These are phyloP conservation scores for Crotalus tigris DNA, from an alignment of 2,113 vertebrate genomes.

Conservation along the genomic window DNA sequence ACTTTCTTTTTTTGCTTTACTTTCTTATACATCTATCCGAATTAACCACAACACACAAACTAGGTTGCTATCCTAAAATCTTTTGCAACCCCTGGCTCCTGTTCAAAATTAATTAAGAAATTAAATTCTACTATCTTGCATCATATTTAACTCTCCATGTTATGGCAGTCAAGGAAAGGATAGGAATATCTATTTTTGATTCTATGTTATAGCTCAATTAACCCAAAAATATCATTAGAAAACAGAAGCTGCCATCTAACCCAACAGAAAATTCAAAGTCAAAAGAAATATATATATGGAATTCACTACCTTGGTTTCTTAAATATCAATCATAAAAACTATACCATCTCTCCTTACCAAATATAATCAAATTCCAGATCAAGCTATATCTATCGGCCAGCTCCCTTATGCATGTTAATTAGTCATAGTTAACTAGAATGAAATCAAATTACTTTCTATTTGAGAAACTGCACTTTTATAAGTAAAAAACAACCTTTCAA, in stretches of 20 bases:
- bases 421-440: slow-evolving; percentile 13
- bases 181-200: neutral
- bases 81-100: neutral
- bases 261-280: neutral
- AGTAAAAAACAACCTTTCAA: slow-evolving; percentile 36
- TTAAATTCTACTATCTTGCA: neutral
- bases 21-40: neutral
- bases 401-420: slow-evolving; percentile 34
- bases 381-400: slow-evolving; percentile 8
- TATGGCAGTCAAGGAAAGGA: neutral
- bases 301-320: neutral
- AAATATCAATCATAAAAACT: neutral
- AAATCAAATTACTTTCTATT: slow-evolving; percentile 31
- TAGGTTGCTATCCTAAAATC: neutral
- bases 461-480: slow-evolving; percentile 20
- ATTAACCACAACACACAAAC: neutral
- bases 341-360: slow-evolving; percentile 8
- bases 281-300: neutral
- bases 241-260: slow-evolving; percentile 13
- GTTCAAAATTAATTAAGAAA: neutral
- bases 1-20: neutral
- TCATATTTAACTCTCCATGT: neutral
- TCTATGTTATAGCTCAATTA: neutral
- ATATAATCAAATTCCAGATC: slow-evolving; percentile 2
- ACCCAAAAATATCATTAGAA: slow-evolving; percentile 28